Conservation (phyloP, 1,140 invertebrate genomes). For the Stenopsyche tienmushanensis region DNA sequence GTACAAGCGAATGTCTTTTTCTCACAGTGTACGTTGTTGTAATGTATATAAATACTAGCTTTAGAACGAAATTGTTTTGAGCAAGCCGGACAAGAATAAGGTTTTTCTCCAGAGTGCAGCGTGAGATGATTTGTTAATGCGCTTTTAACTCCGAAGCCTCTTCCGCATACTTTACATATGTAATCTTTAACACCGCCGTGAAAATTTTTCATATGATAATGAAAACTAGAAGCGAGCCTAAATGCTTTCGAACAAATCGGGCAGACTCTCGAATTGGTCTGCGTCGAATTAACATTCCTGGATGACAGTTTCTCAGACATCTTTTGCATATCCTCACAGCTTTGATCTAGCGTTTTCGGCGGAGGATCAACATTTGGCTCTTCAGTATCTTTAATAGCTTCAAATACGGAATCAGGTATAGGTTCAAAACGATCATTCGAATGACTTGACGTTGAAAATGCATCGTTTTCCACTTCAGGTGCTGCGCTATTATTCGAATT, state of each 20-base stretch:
- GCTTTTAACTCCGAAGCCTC: constrained; percentile 37
- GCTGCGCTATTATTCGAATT: not conserved
- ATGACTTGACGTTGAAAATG: constrained; percentile 47
- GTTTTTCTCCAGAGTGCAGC: constrained; percentile 55
- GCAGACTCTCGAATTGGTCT: constrained; percentile 46
- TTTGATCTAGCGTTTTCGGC: constrained; percentile 41
- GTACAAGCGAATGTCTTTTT: constrained; percentile 55
- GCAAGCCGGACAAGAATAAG: constrained; percentile 55
- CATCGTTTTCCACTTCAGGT: constrained; percentile 27
- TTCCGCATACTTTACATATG: constrained; percentile 33
- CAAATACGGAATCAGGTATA: constrained; percentile 46
- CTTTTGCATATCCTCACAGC: constrained; percentile 35
- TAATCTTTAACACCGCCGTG: constrained; percentile 40
- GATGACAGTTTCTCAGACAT: constrained; percentile 33
- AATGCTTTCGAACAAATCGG: constrained; percentile 39
- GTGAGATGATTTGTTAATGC: constrained; percentile 47
- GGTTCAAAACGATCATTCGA: constrained; percentile 44
- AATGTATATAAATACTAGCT: constrained; percentile 59
- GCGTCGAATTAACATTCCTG: constrained; percentile 45
- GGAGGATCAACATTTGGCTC: constrained; percentile 36
- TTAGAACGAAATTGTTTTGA: constrained; percentile 57
- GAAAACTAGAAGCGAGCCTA: constrained; percentile 35
- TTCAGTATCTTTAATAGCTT: constrained; percentile 47
- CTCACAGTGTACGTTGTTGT: constrained; percentile 53
- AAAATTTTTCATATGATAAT: constrained; percentile 41